A percentile compares a stretch with the other conserved stretches of the same genome.
These are phyloP conservation scores for Spodoptera picta DNA, from an alignment of 2,888 invertebrate species.

Conservation along the genomic window DNA sequence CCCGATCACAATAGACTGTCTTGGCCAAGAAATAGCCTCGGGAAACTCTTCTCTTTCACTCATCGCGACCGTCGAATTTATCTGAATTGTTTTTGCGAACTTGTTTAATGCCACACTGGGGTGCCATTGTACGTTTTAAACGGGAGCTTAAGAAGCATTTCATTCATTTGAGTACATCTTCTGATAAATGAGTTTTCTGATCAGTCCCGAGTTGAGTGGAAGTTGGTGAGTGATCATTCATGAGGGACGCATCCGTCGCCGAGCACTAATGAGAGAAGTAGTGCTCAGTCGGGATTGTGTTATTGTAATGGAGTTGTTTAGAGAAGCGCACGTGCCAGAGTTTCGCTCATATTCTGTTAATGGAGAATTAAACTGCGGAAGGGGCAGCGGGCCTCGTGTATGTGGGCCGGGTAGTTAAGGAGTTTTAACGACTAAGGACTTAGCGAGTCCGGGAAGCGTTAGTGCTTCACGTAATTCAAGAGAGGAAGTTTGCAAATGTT, in stretches of 20 bases:
- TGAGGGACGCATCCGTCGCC: constrained; percentile 49
- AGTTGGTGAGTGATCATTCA: constrained; percentile 51
- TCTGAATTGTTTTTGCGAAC: constrained; percentile 65
- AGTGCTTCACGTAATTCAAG: constrained; percentile 60
- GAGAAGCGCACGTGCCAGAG: constrained; percentile 30
- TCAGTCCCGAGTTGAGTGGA: constrained; percentile 42
- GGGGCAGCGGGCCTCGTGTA: constrained; percentile 66
- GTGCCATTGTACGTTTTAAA: constrained; percentile 60
- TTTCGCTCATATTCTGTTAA: constrained; percentile 62
- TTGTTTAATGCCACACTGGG: constrained; percentile 50
- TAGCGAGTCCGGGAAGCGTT: constrained; percentile 61
- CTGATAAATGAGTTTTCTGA: constrained; percentile 41
- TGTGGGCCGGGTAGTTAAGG: constrained; percentile 70
- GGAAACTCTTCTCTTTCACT: constrained; percentile 56
- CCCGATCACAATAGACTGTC: constrained; percentile 72
- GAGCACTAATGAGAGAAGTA: constrained; percentile 31
- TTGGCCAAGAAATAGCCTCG: constrained; percentile 67
- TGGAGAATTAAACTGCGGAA: constrained; percentile 65
- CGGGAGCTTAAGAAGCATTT: constrained; percentile 44
- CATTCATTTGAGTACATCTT: constrained; percentile 34
- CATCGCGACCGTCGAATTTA: constrained; percentile 67
- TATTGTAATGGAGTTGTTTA: constrained; percentile 35
- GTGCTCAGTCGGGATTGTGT: constrained; percentile 13
- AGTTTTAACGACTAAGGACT: constrained; percentile 76
- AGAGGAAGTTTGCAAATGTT: constrained; percentile 63